Conservation (phyloP, 2,888 invertebrate genomes). For the Mechanitis mazaeus region DNA sequence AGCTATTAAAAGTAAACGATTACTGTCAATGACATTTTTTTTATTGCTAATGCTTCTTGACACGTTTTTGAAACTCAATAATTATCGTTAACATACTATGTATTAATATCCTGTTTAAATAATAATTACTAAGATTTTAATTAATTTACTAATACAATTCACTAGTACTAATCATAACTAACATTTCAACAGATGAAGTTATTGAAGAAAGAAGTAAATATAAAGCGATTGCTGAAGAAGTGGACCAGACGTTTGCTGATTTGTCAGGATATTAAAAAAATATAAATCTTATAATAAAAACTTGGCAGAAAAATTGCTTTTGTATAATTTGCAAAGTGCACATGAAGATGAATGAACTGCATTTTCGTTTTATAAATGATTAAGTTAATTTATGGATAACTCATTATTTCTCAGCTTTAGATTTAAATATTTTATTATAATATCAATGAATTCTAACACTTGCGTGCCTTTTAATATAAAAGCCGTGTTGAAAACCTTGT, state of each 20-base stretch:
- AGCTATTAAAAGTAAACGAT: too few relatives aligned
- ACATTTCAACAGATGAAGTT: slow-evolving; percentile 84
- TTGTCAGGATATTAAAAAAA: slow-evolving; percentile 87
- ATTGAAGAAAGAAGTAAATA: slow-evolving; percentile 96
- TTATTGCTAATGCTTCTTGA: too few relatives aligned
- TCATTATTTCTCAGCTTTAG: too few relatives aligned
- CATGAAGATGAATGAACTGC: slow-evolving; percentile 12
- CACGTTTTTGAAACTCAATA: neutral
- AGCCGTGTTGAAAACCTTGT: slow-evolving; percentile 11
- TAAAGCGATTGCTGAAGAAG: slow-evolving; percentile 98
- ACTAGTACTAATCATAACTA: slow-evolving; percentile 29
- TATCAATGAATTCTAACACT: slow-evolving; percentile 14
- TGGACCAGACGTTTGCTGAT: slow-evolving; percentile 97
- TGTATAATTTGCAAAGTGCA: slow-evolving; percentile 33
- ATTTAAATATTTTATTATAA: neutral
- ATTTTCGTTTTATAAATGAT: neutral
- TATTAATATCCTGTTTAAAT: neutral
- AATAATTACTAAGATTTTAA: neutral
- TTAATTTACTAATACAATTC: slow-evolving; percentile 1
- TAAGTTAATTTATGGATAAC: too few relatives aligned
- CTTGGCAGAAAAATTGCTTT: slow-evolving; percentile 25
- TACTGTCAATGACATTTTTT: too few relatives aligned
- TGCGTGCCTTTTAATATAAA: slow-evolving; percentile 21
- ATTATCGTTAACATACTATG: neutral
- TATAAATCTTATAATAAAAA: slow-evolving; percentile 35